Evolutionary conservation across 2,797 vertebrate species (phyloP).

Genomic region (Sebastiscus albofasciatus): DNA sequence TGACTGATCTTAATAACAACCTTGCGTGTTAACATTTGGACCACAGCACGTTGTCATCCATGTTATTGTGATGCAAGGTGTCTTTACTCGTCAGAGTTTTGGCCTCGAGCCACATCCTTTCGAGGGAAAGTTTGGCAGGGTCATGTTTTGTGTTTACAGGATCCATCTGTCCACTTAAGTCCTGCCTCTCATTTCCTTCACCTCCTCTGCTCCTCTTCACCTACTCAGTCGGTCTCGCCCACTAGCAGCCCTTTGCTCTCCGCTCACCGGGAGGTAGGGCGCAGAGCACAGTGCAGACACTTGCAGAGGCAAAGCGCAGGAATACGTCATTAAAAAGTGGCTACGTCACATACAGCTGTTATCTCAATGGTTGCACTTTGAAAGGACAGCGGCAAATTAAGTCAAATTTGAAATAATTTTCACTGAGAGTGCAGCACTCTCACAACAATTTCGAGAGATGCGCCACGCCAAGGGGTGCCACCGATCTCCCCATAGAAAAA

Average conservation of each 20-base stretch:
- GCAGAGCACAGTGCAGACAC: background rate
- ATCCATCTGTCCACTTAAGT: conserved; percentile 18
- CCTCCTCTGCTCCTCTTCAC: conserved; percentile 23
- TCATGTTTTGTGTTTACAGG: conserved; percentile 44
- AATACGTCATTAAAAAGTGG: background rate
- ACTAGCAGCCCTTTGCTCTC: conserved; percentile 20
- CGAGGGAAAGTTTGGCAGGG: conserved; percentile 30
- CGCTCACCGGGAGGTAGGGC: background rate
- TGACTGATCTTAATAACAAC: background rate
- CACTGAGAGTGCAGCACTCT: no score
- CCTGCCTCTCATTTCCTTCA: conserved; percentile 27
- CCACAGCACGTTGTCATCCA: background rate
- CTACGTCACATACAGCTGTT: background rate
- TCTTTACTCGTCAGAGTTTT: background rate
- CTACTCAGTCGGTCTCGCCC: conserved; percentile 24
- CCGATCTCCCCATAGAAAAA: background rate
- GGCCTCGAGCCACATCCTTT: conserved; percentile 11
- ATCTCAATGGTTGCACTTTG: background rate
- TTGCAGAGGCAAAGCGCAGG: background rate
- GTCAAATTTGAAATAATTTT: background rate
- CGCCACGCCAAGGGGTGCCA: no score
- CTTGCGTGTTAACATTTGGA: background rate
- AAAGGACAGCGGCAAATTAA: background rate
- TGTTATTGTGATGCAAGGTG: background rate
- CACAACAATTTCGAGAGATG: no score